phyloP scores from a whole-genome alignment of 2,113 vertebrate species.

The Patagioenas fasciata region DNA sequence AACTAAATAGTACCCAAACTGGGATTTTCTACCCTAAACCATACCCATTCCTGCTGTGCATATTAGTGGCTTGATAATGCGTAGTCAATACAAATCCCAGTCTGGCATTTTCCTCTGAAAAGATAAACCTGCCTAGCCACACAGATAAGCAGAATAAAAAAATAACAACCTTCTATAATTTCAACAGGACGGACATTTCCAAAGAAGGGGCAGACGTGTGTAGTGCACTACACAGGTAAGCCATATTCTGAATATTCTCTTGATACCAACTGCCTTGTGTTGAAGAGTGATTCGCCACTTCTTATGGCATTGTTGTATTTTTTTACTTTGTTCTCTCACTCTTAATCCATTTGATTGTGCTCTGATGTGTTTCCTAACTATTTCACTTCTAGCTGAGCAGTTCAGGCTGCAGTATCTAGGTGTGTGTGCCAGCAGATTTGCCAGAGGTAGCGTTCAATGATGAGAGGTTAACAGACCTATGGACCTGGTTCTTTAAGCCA shows the following conservation, averaged over 20 bases:
- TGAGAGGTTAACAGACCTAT: not conserved
- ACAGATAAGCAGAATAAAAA: not conserved
- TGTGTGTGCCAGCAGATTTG: not conserved
- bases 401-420: not conserved
- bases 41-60: not conserved
- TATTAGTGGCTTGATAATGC: not conserved
- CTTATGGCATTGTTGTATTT: not conserved
- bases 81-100: not conserved
- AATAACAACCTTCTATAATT: slow-evolving; percentile 16
- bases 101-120: not conserved
- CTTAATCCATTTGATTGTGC: not conserved
- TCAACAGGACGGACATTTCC: slow-evolving; percentile 94
- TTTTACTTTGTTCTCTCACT: not conserved
- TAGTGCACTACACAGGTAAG: slow-evolving; percentile 98
- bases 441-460: accelerated
- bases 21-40: not conserved
- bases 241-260: not conserved
- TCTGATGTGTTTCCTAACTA: not conserved
- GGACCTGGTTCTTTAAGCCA: not conserved
- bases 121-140: not conserved
- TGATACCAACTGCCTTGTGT: accelerated
- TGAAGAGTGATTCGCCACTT: not conserved
- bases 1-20: not conserved
- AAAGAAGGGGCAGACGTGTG: slow-evolving; percentile 97
- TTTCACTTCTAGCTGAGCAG: not conserved